Conservation (phyloP, 30 jellyfish, hydroid and myxozoan species). For the Chrysaora quinquecirrha region DNA sequence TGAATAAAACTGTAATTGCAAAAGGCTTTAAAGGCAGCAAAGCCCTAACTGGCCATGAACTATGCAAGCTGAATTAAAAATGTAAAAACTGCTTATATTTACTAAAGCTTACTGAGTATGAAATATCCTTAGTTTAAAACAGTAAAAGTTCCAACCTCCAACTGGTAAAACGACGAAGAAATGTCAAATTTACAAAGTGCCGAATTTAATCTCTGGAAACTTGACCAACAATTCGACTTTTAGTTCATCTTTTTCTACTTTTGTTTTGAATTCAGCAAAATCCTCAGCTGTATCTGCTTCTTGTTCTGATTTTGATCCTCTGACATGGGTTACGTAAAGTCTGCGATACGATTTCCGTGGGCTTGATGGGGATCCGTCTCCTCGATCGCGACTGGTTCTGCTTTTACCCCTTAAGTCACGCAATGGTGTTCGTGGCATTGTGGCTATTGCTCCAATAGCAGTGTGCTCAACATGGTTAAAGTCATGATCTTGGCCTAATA, state of each 20-base stretch:
- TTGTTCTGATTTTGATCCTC: slow-evolving; percentile 79
- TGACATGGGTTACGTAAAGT: slow-evolving; percentile 91
- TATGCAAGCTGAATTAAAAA: not conserved
- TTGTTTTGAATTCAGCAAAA: slow-evolving; percentile 50
- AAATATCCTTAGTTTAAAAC: too few relatives aligned
- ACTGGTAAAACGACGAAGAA: too few relatives aligned
- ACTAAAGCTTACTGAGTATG: not conserved
- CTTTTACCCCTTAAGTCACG: slow-evolving; percentile 83
- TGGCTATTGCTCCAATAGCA: slow-evolving; percentile 69
- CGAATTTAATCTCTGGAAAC: slow-evolving; percentile 23
- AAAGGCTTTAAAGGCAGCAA: not conserved
- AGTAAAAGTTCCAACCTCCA: not conserved
- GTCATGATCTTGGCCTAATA: slow-evolving; percentile 25
- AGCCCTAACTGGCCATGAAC: not conserved
- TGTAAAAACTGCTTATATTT: not conserved
- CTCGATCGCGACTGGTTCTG: slow-evolving; percentile 76
- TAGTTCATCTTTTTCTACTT: slow-evolving; percentile 89
- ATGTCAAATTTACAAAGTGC: slow-evolving; percentile 19
- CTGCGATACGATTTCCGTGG: slow-evolving; percentile 97
- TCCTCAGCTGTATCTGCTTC: slow-evolving; percentile 62
- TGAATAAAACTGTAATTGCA: too few relatives aligned
- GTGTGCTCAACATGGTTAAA: slow-evolving; percentile 60
- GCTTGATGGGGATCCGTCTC: slow-evolving; percentile 87
- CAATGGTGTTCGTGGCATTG: slow-evolving; percentile 62
- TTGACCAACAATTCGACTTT: slow-evolving; percentile 83